These are phyloP conservation scores for Anthrax anthrax DNA, from an alignment of 2,888 invertebrate genomes.

Conservation along the genomic window DNA sequence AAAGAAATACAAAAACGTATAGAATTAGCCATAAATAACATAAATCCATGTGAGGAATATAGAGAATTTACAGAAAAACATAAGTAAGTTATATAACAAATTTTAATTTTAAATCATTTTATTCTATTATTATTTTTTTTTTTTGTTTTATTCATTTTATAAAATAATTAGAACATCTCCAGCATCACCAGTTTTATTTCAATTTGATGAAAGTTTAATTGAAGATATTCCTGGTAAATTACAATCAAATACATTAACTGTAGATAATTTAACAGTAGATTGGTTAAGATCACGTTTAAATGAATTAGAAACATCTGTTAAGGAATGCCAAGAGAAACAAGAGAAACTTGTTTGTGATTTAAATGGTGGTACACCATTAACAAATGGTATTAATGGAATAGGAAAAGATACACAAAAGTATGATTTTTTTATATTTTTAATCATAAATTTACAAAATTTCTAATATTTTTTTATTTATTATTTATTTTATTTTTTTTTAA, in stretches of 20 bases:
- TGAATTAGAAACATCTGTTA: constrained; percentile 65
- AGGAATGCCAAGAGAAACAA: constrained; percentile 61
- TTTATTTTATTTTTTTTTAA: not conserved
- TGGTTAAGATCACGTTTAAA: constrained; percentile 67
- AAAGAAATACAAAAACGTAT: constrained; percentile 63
- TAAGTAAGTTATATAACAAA: constrained; percentile 41
- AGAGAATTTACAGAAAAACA: constrained; percentile 77
- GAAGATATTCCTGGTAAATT: constrained; percentile 80
- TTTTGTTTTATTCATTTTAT: not conserved
- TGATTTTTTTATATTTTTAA: not conserved
- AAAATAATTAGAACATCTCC: constrained; percentile 52
- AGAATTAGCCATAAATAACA: constrained; percentile 57
- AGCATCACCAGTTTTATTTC: constrained; percentile 60
- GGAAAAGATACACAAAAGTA: constrained; percentile 33
- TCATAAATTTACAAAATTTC: not conserved
- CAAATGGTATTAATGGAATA: constrained; percentile 42
- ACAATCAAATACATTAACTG: constrained; percentile 73
- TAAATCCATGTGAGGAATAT: constrained; percentile 77
- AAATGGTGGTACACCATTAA: constrained; percentile 24
- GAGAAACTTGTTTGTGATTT: constrained; percentile 40
- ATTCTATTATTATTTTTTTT: not conserved
- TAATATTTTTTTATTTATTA: not conserved
- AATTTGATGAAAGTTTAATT: constrained; percentile 75
- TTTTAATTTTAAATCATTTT: too few relatives aligned
- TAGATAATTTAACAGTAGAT: constrained; percentile 85